These are phyloP conservation scores for Anomalospiza imberbis DNA, from an alignment of 2,797 vertebrate species.

Conservation along the genomic window DNA sequence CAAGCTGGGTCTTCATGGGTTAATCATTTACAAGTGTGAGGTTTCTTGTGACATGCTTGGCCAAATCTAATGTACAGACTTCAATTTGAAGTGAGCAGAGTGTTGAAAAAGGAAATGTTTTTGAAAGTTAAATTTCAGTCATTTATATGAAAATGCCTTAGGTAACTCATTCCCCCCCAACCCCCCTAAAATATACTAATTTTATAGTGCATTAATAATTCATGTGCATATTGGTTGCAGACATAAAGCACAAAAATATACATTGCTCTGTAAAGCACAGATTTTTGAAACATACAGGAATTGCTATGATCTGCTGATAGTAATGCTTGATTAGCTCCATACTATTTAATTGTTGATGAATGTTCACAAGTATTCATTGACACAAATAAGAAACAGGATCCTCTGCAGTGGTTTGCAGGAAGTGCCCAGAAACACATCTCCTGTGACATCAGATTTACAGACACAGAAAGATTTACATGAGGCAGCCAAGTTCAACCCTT, in stretches of 20 bases:
- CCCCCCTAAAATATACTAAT: background rate
- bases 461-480: background rate
- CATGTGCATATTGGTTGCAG: constrained; percentile 26
- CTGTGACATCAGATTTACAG: background rate
- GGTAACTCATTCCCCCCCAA: background rate
- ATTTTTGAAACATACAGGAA: constrained; percentile 38
- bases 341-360: constrained; percentile 28
- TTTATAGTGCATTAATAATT: constrained; percentile 58
- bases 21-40: constrained; percentile 25
- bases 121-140: constrained; percentile 44
- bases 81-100: constrained; percentile 15
- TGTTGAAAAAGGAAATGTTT: constrained; percentile 37
- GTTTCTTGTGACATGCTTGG: constrained; percentile 8
- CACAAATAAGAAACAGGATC: background rate
- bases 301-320: background rate
- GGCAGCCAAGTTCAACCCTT: background rate
- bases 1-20: background rate
- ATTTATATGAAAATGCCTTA: constrained; percentile 54
- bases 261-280: constrained; percentile 3
- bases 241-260: constrained; percentile 16
- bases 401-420: background rate
- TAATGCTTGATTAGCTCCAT: constrained; percentile 13
- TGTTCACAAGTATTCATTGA: background rate
- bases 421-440: background rate
- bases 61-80: background rate